A percentile compares a stretch with the other conserved stretches of the same genome.
Conservation (phyloP, 2,888 invertebrate genomes). For the Norana najaformis region DNA sequence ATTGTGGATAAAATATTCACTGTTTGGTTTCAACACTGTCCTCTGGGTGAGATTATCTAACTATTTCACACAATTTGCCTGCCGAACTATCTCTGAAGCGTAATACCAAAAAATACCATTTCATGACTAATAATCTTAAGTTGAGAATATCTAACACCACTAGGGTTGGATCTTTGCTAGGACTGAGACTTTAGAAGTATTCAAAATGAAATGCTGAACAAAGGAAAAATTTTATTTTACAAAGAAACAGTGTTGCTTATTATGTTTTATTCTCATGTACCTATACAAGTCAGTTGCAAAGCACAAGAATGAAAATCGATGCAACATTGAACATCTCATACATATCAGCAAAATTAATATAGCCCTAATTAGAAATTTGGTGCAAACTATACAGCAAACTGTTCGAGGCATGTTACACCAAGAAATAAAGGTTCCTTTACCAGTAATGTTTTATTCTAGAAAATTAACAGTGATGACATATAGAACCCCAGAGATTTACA, state of each 20-base stretch:
- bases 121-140: background rate
- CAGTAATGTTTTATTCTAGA: too few species aligned
- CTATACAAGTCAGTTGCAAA: too few species aligned
- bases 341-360: too few species aligned
- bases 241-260: background rate
- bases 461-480: background rate
- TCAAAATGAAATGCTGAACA: background rate
- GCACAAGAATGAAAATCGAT: too few species aligned
- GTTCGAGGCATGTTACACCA: too few species aligned
- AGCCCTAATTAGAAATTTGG: too few species aligned
- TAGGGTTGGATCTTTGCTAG: background rate
- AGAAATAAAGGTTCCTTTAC: too few species aligned
- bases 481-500: too few species aligned
- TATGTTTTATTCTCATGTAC: background rate
- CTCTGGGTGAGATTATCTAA: background rate
- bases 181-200: background rate
- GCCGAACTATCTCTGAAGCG: background rate
- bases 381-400: too few species aligned
- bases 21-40: background rate
- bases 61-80: background rate
- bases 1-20: slow-evolving; percentile 13
- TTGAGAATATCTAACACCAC: background rate
- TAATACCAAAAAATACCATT: background rate
- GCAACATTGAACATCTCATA: background rate
- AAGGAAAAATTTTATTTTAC: background rate